phyloP scores from a whole-genome alignment of 1,140 invertebrate species.

The Lordiphosa collinella region DNA sequence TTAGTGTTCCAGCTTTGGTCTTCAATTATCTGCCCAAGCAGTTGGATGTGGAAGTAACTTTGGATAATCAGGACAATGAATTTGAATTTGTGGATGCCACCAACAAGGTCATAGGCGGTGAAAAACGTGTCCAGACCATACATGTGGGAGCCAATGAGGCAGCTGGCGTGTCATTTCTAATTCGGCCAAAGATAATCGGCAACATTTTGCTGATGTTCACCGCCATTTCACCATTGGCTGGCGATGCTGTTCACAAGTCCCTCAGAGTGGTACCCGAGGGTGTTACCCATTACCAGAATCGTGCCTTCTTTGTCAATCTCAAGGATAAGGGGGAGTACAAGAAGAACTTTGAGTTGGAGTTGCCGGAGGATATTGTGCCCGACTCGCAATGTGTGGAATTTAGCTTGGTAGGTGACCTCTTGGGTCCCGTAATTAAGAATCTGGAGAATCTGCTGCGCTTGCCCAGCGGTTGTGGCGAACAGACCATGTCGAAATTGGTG shows the following conservation, averaged over 20 bases:
- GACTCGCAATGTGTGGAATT: slow-evolving; percentile 87
- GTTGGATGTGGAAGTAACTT: slow-evolving; percentile 88
- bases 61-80: slow-evolving; percentile 89
- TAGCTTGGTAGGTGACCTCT: slow-evolving; percentile 87
- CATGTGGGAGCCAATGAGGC: slow-evolving; percentile 85
- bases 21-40: slow-evolving; percentile 82
- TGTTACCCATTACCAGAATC: slow-evolving; percentile 88
- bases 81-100: slow-evolving; percentile 88
- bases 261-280: slow-evolving; percentile 90
- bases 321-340: slow-evolving; percentile 81
- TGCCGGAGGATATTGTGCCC: slow-evolving; percentile 86
- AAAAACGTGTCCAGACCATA: slow-evolving; percentile 83
- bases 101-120: slow-evolving; percentile 80
- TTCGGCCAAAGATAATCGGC: slow-evolving; percentile 87
- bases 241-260: slow-evolving; percentile 86
- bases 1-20: slow-evolving; percentile 70
- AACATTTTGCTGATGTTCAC: slow-evolving; percentile 87
- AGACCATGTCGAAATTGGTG: slow-evolving; percentile 95
- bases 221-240: slow-evolving; percentile 85
- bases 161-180: slow-evolving; percentile 87
- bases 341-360: slow-evolving; percentile 84
- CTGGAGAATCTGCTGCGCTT: slow-evolving; percentile 88
- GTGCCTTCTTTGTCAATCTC: slow-evolving; percentile 88
- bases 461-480: slow-evolving; percentile 96
- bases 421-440: slow-evolving; percentile 88